Base-by-base conservation (phyloP, 1,140 invertebrate genomes). In the Triops cancriformis region DNA sequence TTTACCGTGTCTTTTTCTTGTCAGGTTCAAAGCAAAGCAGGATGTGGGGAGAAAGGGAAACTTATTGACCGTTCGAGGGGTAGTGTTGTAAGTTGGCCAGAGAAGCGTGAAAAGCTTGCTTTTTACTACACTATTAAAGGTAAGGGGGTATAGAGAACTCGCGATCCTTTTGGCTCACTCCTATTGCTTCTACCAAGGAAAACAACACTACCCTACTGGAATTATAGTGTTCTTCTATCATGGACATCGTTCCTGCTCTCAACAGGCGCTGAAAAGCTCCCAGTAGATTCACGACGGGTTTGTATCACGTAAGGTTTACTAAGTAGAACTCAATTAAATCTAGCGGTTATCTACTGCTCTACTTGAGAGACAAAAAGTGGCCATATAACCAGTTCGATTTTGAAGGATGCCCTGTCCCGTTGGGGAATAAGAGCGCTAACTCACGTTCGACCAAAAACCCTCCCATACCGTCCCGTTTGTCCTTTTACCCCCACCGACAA, bases 21-120 rank as follows among this genome's bases (percentile, higher is more conserved):
- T 18, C 51, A 5, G 18, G 18, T 64, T 64, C 4, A 64, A 64
- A n/a, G 51, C 51, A 23, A 64, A n/a, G 51, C 51, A 23, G 51
- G 51, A 64, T 64, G 51, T 64, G 51, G 31, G 5, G 51, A 64
- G 51, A 64, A 64, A 23, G 51, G 51, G 9, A 64, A 64, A 64
- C 51, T 64, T 64, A 64, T 64, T 64, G 51, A 64, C 51, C 51
- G 51, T 64, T 64, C 23, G 51, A 64, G n/a, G n/a, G 51, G 51
- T 64, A 64, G 51, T 64, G 51, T 23, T 64, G 51, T 64, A 64
- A 23, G 51, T 64, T 64, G 51, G 51, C 23, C 3, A 64, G 51
- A 23, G 51, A 64, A 64, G 51, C 51, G 51, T 64, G 51, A 64
- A 64, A 64, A 64, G 51, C 51, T 23, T 64, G 51, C 18, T 7